phyloP scores from a whole-genome alignment of 2,113 vertebrate genomes.

The Eurypyga helias region DNA sequence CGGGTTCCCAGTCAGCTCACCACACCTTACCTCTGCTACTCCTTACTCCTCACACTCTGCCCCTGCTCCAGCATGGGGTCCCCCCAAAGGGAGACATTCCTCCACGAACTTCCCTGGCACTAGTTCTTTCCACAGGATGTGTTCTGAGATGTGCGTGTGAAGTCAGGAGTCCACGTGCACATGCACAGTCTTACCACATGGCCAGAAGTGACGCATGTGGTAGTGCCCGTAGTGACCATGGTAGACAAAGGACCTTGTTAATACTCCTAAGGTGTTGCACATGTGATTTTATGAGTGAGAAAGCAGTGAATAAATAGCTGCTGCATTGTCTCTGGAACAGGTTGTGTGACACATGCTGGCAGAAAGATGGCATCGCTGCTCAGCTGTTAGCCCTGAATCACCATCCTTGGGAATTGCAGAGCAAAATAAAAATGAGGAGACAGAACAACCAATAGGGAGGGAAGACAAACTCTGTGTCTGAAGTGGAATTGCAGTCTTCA shows the following conservation, averaged over 20 bases:
- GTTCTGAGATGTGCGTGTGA: neutral
- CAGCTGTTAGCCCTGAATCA: neutral
- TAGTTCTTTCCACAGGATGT: neutral
- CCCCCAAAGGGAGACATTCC: no score
- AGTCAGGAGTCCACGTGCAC: neutral
- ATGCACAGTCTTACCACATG: neutral
- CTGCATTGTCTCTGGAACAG: neutral
- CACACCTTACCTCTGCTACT: no score
- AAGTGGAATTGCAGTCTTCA: neutral
- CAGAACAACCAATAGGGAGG: neutral
- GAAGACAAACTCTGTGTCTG: neutral
- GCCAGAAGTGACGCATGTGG: neutral
- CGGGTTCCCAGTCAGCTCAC: no score
- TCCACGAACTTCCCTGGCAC: no score
- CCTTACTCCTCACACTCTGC: no score
- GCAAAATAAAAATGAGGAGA: neutral
- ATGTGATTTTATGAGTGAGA: neutral
- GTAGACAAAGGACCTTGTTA: neutral
- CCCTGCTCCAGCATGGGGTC: no score
- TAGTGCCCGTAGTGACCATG: neutral
- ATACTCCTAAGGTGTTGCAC: neutral
- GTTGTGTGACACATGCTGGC: neutral
- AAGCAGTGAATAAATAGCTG: neutral
- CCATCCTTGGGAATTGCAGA: neutral
- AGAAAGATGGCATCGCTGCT: slow-evolving; percentile 47